Base-by-base conservation (phyloP, 92 coral and sea anemone genomes). In the Bergia sp. region DNA sequence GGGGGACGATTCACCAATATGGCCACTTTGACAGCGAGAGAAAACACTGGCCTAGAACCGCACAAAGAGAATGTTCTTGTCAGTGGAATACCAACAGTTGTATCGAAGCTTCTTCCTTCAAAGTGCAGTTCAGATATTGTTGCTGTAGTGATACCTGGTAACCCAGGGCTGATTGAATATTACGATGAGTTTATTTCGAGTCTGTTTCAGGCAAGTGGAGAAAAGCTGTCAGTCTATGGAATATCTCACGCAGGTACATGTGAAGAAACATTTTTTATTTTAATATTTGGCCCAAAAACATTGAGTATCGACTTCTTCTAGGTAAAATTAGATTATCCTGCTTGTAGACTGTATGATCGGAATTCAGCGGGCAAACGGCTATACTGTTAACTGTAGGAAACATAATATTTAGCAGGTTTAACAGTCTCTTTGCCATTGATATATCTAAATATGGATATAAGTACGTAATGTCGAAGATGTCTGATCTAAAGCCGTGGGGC, bases 111-210 rank as follows among this genome's bases (percentile, higher is more conserved):
- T 49, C 86, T 92, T 73, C 98, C 98, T 10, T 40, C 41, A 42
- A 80, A 55, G 6, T 80, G 65, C 23, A 38, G 61, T 74, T 53
- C 90, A 67, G 87, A 90, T 36, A 36, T 53, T 38, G 94, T 89
- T 6, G 90, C 94, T 81, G 97, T 96, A 7, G 84, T 97, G 18
- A 94, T 97, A 79, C 99, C 99, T 29, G 99, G 99, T 80, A 97
- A 97, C 87, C 99, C 99, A 11, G 99, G 99, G 29, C 86, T 97
- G 78, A 94, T 97, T 7, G 97, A 95, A 53, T 97, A 94, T 91
- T 97, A 97, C 73, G 99, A 97, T 79, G 86, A 76, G 21, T 97
- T 97, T 65, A 83, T 97, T 40, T 64, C 89, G 50, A 65, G 94
- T 73, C 90, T 97, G 86, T 97, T 90, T 76, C 79, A 89, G 49